Percentiles rank a stretch among this genome's conserved stretches.
Evolutionary conservation across 2,113 vertebrate genomes (phyloP).

Genomic region (Epinephelus fuscoguttatus): DNA sequence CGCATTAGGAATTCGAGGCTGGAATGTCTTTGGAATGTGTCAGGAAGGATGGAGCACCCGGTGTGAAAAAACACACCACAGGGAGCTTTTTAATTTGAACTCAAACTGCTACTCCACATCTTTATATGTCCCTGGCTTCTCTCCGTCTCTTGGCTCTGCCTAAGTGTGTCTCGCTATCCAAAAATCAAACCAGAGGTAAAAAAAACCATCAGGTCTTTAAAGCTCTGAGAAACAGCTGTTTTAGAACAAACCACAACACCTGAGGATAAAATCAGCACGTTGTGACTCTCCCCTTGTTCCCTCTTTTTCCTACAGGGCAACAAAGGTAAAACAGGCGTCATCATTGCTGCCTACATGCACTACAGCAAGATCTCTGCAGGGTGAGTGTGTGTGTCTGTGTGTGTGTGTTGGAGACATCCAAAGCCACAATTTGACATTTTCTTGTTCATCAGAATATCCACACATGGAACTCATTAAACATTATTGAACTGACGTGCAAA

Average conservation of each 20-base stretch:
- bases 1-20: constrained; percentile 61
- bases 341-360: constrained; percentile 95
- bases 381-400: constrained; percentile 78
- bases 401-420: constrained; percentile 5
- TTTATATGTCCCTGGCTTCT: neutral
- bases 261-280: constrained; percentile 16
- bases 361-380: constrained; percentile 96
- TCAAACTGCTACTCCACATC: constrained; percentile 30
- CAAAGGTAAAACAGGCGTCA: constrained; percentile 92
- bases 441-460: constrained; percentile 14
- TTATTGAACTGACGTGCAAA: neutral
- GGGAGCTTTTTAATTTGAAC: constrained; percentile 75
- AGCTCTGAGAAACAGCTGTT: neutral
- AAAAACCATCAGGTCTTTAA: neutral
- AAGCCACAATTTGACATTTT: constrained; percentile 22
- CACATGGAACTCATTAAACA: constrained; percentile 12
- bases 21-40: constrained; percentile 76
- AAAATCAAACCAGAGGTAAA: neutral
- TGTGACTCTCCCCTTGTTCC: constrained; percentile 16
- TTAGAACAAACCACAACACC: neutral
- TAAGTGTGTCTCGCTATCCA: neutral
- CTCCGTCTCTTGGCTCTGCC: neutral
- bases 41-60: constrained; percentile 52
- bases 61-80: constrained; percentile 41
- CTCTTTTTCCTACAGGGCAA: constrained; percentile 84